phyloP scores from a whole-genome alignment of 1,140 invertebrate species.

The Brachionus rubens region DNA sequence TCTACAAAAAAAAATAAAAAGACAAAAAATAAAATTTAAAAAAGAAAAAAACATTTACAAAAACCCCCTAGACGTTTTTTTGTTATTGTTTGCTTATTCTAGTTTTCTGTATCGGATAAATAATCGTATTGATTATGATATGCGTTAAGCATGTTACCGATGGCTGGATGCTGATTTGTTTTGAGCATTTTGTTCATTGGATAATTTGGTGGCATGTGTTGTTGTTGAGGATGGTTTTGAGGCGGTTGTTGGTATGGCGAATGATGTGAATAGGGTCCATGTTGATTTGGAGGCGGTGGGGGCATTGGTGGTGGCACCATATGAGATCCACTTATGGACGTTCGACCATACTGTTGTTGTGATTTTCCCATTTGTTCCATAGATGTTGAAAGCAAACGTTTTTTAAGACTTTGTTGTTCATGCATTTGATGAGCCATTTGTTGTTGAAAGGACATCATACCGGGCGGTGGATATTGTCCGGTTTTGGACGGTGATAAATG shows the following conservation, averaged over 20 bases:
- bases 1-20: no score
- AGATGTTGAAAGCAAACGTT: neutral
- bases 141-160: no score
- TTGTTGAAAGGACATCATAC: neutral
- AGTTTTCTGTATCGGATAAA: neutral
- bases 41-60: no score
- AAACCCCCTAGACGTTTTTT: neutral
- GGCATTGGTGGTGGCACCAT: neutral
- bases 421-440: constrained; percentile 20
- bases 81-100: neutral
- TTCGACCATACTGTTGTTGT: neutral
- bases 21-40: no score
- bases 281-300: neutral
- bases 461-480: neutral
- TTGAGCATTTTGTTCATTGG: no score
- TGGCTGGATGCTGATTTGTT: no score
- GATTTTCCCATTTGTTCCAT: constrained; percentile 18
- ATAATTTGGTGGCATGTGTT: no score
- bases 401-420: neutral
- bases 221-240: neutral
- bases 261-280: neutral
- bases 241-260: neutral
- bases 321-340: neutral
- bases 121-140: constrained; percentile 7
- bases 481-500: constrained; percentile 11